Percentiles rank a stretch among this genome's conserved stretches.
Evolutionary conservation across 2,888 invertebrate genomes (phyloP).

Genomic region (Drosophila merina): DNA sequence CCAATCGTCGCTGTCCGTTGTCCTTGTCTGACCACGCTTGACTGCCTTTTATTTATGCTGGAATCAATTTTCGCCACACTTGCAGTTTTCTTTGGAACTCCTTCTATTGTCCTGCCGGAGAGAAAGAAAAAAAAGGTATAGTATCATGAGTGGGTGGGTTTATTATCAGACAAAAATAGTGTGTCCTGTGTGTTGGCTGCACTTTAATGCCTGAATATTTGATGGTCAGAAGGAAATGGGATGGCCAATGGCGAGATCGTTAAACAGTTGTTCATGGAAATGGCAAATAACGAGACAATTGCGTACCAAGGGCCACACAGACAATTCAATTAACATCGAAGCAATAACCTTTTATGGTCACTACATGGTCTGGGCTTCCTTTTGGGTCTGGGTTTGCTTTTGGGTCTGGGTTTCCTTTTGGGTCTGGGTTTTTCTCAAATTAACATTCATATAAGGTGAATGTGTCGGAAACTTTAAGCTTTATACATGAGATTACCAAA

Average conservation of each 20-base stretch:
- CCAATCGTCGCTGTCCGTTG: slow-evolving; percentile 27
- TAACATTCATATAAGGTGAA: slow-evolving; percentile 1
- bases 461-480: background rate
- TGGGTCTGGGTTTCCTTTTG: slow-evolving; percentile 2
- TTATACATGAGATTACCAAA: too few species aligned
- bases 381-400: background rate
- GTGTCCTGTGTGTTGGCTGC: slow-evolving; percentile 28
- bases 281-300: slow-evolving; percentile 34
- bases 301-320: slow-evolving; percentile 22
- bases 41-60: slow-evolving; percentile 53
- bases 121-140: background rate
- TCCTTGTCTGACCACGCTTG: slow-evolving; percentile 48
- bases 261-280: slow-evolving; percentile 25
- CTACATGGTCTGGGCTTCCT: slow-evolving; percentile 17
- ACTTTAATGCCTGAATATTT: slow-evolving; percentile 46
- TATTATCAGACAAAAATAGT: slow-evolving; percentile 35
- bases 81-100: slow-evolving; percentile 46
- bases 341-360: slow-evolving; percentile 50
- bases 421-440: background rate
- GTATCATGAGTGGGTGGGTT: slow-evolving; percentile 15
- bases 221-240: slow-evolving; percentile 32
- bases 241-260: slow-evolving; percentile 29
- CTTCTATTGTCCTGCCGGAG: slow-evolving; percentile 29
- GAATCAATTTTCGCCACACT: slow-evolving; percentile 53
- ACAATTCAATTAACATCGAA: slow-evolving; percentile 58